Evolutionary conservation across 2,113 vertebrate species (phyloP), one percentile per base, ranked within the genome.

Genomic region (Desmodus rotundus): DNA sequence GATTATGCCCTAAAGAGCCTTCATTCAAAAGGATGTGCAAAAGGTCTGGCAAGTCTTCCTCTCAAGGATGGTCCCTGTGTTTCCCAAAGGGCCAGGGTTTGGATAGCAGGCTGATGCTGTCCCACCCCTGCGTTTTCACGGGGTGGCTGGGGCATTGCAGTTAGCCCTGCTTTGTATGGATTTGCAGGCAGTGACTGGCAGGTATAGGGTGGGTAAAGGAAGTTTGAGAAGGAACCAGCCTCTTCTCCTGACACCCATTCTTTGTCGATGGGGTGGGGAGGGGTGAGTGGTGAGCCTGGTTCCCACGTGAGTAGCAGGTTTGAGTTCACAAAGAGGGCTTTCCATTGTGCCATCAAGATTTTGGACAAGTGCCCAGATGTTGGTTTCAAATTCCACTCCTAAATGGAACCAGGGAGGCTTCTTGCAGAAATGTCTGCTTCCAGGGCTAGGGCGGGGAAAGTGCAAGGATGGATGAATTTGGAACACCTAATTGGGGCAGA

Each of bases 371-470:
- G 52, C 82, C 58, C 38, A 86, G 72, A 91, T 89, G 63, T 76
- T 45, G 61, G 61, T 90, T 96, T 95, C 68, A 90, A 95, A 95
- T 90, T 89, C 52, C 82, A 91, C 56, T 74, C 78, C 26, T 70
- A 93, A 96, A 72, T 67, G 63, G 56, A 83, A 58, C 24, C 28
- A 33, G 58, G 45, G 68, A 41, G 9, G 14, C 52, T 96, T 83
- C 65, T 72, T 65, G 8, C 5, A 67, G 81, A 82, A 89, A 73
- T 31, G 36, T 43, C 84, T 84, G 85, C 61, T 61, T 93, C 20
- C 33, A 93, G 85, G n/a, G 41, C 68, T 36, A 92, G 31, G 43
- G 33, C 56, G 92, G 76, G 52, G 33, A 63, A 91, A 94, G 28
- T 17, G 31, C 11, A 58, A 89, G 58, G 52, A 91, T 72, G 33